Conservation (phyloP, 2,797 vertebrate genomes). For the Urophycis tenuis region DNA sequence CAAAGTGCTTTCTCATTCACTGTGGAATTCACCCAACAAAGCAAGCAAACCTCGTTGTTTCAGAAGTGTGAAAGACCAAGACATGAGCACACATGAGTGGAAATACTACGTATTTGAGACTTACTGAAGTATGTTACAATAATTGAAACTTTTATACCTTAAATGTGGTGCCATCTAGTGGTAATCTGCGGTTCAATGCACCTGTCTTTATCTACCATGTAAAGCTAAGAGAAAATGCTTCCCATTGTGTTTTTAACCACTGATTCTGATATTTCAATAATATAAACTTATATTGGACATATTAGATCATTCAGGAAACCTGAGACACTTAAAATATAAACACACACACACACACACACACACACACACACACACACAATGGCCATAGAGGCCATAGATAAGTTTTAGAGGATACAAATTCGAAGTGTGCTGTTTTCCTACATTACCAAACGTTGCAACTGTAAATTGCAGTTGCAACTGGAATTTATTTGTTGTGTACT, state of each 20-base stretch:
- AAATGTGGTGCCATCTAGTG: constrained; percentile 49
- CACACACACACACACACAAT: neutral
- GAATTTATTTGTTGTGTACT: constrained; percentile 3
- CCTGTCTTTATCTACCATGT: neutral
- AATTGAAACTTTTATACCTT: neutral
- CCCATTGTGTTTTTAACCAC: neutral
- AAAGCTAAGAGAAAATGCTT: neutral
- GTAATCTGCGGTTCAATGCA: neutral
- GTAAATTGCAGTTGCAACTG: neutral
- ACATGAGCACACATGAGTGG: neutral
- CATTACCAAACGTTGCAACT: neutral
- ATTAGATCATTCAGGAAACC: neutral
- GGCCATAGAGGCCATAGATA: neutral
- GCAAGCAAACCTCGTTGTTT: neutral
- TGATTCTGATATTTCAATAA: neutral
- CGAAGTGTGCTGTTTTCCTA: neutral
- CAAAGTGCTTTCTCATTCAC: neutral
- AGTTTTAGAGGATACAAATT: neutral
- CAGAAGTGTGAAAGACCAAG: neutral
- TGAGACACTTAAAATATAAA: neutral
- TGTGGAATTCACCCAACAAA: neutral
- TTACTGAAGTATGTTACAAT: constrained; percentile 2
- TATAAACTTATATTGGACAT: neutral
- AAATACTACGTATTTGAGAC: neutral
- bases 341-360: neutral